These are phyloP conservation scores for Psittacus erithacus DNA, from an alignment of 2,113 vertebrate genomes.

Conservation along the genomic window DNA sequence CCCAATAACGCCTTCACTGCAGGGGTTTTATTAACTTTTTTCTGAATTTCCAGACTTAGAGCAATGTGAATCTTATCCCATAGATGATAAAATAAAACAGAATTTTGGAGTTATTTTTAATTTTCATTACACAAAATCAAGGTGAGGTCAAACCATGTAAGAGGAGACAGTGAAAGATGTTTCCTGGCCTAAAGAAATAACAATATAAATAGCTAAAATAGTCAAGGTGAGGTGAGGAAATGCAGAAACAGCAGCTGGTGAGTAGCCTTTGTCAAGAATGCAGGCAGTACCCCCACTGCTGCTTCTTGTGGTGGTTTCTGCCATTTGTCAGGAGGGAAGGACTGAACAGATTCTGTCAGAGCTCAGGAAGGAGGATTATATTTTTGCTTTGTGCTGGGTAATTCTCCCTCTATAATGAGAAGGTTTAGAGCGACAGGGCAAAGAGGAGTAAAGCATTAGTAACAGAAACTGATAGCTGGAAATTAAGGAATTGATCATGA, in stretches of 20 bases:
- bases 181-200: background rate
- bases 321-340: background rate
- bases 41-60: background rate
- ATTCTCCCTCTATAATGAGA: background rate
- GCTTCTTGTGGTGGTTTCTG: background rate
- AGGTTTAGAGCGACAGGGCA: background rate
- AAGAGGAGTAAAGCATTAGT: background rate
- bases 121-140: background rate
- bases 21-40: background rate
- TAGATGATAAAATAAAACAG: background rate
- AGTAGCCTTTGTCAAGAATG: background rate
- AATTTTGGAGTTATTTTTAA: background rate
- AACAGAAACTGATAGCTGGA: background rate
- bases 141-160: background rate
- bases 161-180: background rate
- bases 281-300: background rate
- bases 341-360: background rate
- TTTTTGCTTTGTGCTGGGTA: background rate
- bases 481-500: conserved; percentile 3
- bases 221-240: background rate
- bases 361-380: background rate
- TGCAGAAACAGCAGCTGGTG: background rate
- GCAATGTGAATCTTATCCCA: background rate
- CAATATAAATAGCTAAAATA: background rate
- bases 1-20: background rate